A percentile compares a stretch with the other conserved stretches of the same genome.
Conservation (phyloP, 2,888 invertebrate genomes). For the Idaea dimidiata region DNA sequence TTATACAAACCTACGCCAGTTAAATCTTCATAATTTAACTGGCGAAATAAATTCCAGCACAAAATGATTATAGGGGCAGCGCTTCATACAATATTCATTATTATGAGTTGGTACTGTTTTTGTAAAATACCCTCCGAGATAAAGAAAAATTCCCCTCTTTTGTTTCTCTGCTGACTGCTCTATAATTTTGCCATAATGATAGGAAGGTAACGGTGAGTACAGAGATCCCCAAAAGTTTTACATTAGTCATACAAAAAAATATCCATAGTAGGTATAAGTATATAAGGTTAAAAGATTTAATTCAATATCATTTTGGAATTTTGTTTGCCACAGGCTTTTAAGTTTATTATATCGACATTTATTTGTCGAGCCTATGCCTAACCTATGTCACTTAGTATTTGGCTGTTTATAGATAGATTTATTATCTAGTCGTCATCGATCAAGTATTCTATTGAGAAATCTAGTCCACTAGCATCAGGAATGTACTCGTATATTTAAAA, state of each 20-base stretch:
- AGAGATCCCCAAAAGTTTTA: background rate
- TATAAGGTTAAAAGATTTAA: no score
- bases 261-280: no score
- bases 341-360: no score
- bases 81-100: background rate
- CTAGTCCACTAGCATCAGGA: no score
- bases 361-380: no score
- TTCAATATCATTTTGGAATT: no score
- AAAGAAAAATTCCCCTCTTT: conserved; percentile 18
- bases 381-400: no score
- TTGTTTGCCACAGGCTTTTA: no score
- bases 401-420: no score
- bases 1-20: background rate
- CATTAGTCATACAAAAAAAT: background rate
- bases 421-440: no score
- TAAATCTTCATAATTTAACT: background rate
- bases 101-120: background rate
- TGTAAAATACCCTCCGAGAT: conserved; percentile 8
- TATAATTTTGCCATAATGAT: conserved; percentile 34
- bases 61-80: background rate
- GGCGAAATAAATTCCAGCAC: background rate
- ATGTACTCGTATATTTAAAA: no score
- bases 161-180: conserved; percentile 23
- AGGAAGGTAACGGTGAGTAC: conserved; percentile 17
- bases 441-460: no score